Conservation (phyloP, 1,140 invertebrate species). For the Heliconius nattereri region DNA sequence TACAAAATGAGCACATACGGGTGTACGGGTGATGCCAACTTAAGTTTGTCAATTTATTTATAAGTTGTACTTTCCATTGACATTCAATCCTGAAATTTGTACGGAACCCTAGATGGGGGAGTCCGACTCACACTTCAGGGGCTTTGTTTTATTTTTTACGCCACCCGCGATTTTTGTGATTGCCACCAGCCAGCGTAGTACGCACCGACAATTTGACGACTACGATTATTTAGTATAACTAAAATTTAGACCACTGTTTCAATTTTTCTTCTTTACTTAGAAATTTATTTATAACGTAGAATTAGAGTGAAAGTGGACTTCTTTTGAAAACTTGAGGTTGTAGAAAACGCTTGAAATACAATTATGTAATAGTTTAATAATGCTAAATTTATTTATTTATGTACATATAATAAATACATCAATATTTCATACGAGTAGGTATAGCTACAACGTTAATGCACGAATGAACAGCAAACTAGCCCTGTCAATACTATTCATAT, state of each 20-base stretch:
- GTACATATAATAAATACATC: neutral
- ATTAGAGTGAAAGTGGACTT: too few species aligned
- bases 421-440: neutral
- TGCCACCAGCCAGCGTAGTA: neutral
- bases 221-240: neutral
- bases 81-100: too few species aligned
- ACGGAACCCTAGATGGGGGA: too few species aligned
- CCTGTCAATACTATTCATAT: constrained; percentile 14
- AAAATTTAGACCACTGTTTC: neutral
- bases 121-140: too few species aligned
- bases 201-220: neutral
- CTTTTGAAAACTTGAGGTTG: too few species aligned
- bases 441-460: constrained; percentile 10
- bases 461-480: constrained; percentile 31
- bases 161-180: neutral
- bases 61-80: too few species aligned
- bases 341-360: too few species aligned
- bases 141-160: too few species aligned
- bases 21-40: too few species aligned
- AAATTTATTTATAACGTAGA: too few species aligned
- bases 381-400: neutral
- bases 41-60: too few species aligned
- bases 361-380: neutral
- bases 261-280: neutral
- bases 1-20: too few species aligned